Base-by-base conservation (phyloP, 2,797 vertebrate species). In the Amazona ochrocephala region DNA sequence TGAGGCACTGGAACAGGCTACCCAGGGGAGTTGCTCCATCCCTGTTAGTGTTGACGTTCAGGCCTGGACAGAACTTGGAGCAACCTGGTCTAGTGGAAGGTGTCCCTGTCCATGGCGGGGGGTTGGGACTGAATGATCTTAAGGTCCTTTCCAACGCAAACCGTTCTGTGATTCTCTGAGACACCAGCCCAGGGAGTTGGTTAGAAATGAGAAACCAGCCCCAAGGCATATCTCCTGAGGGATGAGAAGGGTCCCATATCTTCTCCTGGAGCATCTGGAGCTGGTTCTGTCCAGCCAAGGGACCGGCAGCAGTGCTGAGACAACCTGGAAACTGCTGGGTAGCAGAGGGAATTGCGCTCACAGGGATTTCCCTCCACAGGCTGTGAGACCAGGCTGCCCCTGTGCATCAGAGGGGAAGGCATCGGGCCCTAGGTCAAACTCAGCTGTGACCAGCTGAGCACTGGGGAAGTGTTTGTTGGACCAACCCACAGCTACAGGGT, bases 401-500 rank as follows among this genome's bases (percentile, higher is more conserved):
- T 99, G 78, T 91, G 94, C 32, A 93, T 99, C 94, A 98, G 95
- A 93, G 98, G 98, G 13, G 98, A 98, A 94, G 99, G 98, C 42
- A 19, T 98, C 10, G 98, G 98, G 27, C 99, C 99, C 60, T 95
- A 96, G 71, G 96, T 99, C 39, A 58, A 95, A 79, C 98, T 99
- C 94, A 98, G 77, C 94, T 98, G 98, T 60, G 97, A 98, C 39
- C 80, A 97, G 60, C 96, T 98, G 95, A 98, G 99, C 74, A 97
- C 99, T 44, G 97, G 98, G 41, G 97, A 98, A 53, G 97, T 98
- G 51, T 98, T 98, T 67, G 62, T 98, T 23, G 97, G 98, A 42
- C 98, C 98, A 56, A 93, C 64, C 66, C 96, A 98, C 86, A 97
- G 45, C 83, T 98, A 98, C n/a, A 98, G 99, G 98, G 99, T 99